Evolutionary conservation across 92 coral and sea anemone species (phyloP).

Genomic region (Zoanthus gigantus): DNA sequence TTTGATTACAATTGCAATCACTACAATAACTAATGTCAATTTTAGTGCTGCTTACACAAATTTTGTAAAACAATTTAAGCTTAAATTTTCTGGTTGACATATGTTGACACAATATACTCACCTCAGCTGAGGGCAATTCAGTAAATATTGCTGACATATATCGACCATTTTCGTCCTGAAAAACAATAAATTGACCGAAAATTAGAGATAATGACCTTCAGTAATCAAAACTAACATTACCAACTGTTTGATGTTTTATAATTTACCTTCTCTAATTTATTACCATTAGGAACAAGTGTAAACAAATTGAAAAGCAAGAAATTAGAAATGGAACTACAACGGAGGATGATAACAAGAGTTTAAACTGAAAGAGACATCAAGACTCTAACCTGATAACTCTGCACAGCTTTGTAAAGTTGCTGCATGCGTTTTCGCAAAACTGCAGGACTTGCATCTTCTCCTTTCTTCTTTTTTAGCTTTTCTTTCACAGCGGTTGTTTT

Average conservation of each 20-base stretch:
- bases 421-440: slow-evolving; percentile 91
- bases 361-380: neutral
- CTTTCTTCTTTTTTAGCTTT: slow-evolving; percentile 82
- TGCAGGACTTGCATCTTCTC: slow-evolving; percentile 79
- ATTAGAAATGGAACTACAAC: too few relatives aligned
- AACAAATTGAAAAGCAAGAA: neutral
- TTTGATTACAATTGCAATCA: too few relatives aligned
- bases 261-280: neutral
- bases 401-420: slow-evolving; percentile 89
- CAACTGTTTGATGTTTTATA: neutral
- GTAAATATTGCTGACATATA: slow-evolving; percentile 93
- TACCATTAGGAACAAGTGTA: neutral
- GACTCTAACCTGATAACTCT: slow-evolving; percentile 79
- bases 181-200: neutral
- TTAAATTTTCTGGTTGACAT: too few relatives aligned
- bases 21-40: too few relatives aligned
- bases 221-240: too few relatives aligned
- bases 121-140: slow-evolving; percentile 96
- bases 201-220: too few relatives aligned
- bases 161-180: slow-evolving; percentile 94
- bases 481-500: slow-evolving; percentile 78
- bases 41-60: too few relatives aligned
- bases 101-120: neutral
- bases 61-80: too few relatives aligned
- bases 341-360: neutral